Percentiles rank a stretch among this genome's conserved stretches.
Conservation (phyloP, 2,797 vertebrate genomes). For the Ptychobarbus kaznakovi region DNA sequence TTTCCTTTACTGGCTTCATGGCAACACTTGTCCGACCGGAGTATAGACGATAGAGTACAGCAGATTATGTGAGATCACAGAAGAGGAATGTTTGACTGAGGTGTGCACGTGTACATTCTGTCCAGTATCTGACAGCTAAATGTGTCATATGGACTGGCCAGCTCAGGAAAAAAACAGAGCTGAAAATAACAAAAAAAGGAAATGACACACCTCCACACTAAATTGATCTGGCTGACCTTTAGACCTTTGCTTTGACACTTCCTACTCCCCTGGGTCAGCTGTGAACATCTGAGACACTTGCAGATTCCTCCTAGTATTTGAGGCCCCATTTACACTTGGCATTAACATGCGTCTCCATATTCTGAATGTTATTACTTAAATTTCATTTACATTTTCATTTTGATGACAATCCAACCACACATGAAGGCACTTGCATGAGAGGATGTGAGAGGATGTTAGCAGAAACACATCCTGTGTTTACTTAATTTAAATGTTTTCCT, state of each 20-base stretch:
- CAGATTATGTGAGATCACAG: neutral
- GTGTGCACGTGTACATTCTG: neutral
- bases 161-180: neutral
- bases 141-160: neutral
- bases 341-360: neutral
- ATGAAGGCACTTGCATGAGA: neutral
- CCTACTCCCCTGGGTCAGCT: slow-evolving; percentile 7
- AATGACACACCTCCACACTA: slow-evolving; percentile 31
- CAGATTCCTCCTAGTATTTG: neutral
- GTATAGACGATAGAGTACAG: neutral
- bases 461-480: neutral
- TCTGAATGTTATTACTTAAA: neutral
- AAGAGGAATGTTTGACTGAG: neutral
- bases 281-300: slow-evolving; percentile 31
- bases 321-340: neutral
- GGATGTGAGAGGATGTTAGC: neutral
- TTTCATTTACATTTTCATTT: neutral
- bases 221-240: slow-evolving; percentile 38
- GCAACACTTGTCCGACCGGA: slow-evolving; percentile 11
- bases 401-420: neutral
- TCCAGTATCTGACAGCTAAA: neutral
- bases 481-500: neutral
- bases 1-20: slow-evolving; percentile 34
- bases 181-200: slow-evolving; percentile 27
- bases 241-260: slow-evolving; percentile 35